Percentiles rank a stretch among this genome's conserved stretches.
Evolutionary conservation across 2,113 vertebrate species (phyloP).

Genomic region (Hystrix cristata): DNA sequence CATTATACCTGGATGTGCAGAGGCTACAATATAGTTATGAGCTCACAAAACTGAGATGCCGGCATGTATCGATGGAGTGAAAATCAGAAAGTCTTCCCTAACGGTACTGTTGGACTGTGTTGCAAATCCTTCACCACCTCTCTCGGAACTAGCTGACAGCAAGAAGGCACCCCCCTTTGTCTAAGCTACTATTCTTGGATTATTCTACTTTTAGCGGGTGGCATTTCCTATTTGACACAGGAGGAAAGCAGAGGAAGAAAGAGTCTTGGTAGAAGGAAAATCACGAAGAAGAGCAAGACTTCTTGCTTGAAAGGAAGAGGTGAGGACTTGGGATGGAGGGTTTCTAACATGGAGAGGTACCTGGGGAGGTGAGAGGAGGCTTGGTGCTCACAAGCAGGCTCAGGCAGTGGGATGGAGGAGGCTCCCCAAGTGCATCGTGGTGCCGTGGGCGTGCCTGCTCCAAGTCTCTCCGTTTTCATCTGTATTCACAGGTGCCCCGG

Average conservation of each 20-base stretch:
- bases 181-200: background rate
- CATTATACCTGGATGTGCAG: background rate
- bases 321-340: background rate
- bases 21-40: background rate
- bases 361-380: background rate
- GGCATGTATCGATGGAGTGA: background rate
- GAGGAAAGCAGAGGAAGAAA: background rate
- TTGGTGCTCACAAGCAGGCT: fast-evolving
- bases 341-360: constrained; percentile 34
- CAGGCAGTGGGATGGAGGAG: no score
- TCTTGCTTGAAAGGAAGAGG: background rate
- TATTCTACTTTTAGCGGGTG: background rate
- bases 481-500: constrained; percentile 70
- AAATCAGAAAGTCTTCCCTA: background rate
- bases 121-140: background rate
- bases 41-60: background rate
- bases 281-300: background rate
- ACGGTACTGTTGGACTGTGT: background rate
- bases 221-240: background rate
- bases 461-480: constrained; percentile 51
- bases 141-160: background rate
- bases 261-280: background rate
- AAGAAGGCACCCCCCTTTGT: background rate
- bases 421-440: fast-evolving
- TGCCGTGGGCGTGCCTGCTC: background rate